A percentile compares a stretch with the other conserved stretches of the same genome.
Evolutionary conservation across 2,113 vertebrate genomes (phyloP).

Genomic region (Mustelus asterias): DNA sequence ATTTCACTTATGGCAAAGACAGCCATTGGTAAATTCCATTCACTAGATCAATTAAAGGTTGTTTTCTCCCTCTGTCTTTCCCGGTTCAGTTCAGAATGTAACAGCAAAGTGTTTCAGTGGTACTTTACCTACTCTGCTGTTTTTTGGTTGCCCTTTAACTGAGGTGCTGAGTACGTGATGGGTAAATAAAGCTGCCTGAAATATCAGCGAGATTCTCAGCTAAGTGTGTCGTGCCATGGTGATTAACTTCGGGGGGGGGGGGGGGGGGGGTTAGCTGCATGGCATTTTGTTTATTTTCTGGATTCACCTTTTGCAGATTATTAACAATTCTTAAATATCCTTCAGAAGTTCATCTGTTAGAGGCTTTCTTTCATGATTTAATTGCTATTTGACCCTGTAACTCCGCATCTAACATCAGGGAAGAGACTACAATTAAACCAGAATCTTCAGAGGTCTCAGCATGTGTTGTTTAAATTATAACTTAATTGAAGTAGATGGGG

Average conservation of each 20-base stretch:
- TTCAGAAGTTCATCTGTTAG: background rate
- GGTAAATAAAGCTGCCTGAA: background rate
- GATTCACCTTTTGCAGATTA: background rate
- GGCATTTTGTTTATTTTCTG: background rate
- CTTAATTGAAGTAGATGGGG: background rate
- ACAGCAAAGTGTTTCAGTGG: background rate
- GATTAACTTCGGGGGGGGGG: too few species aligned
- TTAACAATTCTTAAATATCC: background rate
- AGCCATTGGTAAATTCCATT: background rate
- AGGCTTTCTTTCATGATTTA: background rate
- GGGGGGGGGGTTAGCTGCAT: background rate
- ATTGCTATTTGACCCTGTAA: background rate
- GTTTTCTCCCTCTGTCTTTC: background rate
- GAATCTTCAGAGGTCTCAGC: background rate
- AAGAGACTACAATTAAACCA: background rate
- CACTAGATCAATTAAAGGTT: background rate
- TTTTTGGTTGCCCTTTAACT: background rate
- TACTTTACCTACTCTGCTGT: background rate
- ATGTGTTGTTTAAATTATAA: background rate
- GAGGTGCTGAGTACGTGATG: background rate
- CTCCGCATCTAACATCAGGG: background rate
- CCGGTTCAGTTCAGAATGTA: background rate
- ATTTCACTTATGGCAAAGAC: background rate
- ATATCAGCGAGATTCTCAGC: background rate
- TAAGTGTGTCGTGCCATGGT: too few species aligned